Evolutionary conservation across 2,113 vertebrate genomes (phyloP).

Genomic region (Hirundichthys speculiger): DNA sequence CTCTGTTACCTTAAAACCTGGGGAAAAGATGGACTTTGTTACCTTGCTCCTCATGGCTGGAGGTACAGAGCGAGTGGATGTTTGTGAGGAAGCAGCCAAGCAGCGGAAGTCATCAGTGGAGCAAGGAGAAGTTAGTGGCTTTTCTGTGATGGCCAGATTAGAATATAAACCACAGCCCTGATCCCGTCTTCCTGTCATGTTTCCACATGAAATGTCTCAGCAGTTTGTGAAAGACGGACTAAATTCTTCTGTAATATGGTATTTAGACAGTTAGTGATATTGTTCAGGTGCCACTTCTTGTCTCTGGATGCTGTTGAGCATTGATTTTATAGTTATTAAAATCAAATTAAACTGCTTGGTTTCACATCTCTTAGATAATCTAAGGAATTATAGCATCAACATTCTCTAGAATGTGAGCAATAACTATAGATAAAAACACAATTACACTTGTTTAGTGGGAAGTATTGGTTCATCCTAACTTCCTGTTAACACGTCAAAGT

Average conservation of each 20-base stretch:
- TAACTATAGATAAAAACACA: no score
- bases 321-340: no score
- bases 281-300: no score
- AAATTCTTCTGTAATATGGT: neutral
- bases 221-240: neutral
- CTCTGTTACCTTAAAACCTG: neutral
- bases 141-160: constrained; percentile 45
- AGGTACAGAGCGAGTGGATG: constrained; percentile 3
- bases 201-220: neutral
- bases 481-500: no score
- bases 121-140: constrained; percentile 45
- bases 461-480: no score
- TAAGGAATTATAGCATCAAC: no score
- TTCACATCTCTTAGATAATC: no score
- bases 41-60: neutral
- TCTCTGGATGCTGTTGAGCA: no score
- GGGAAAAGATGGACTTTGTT: neutral
- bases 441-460: no score
- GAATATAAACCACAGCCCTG: constrained; percentile 29
- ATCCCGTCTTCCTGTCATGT: constrained; percentile 15
- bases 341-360: no score
- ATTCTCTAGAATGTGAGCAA: no score
- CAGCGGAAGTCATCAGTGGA: constrained; percentile 55
- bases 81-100: constrained; percentile 54
- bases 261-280: no score